Percentiles rank a stretch among this genome's conserved stretches.
Evolutionary conservation across 2,888 invertebrate genomes (phyloP).

Genomic region (Dascillus cervinus): DNA sequence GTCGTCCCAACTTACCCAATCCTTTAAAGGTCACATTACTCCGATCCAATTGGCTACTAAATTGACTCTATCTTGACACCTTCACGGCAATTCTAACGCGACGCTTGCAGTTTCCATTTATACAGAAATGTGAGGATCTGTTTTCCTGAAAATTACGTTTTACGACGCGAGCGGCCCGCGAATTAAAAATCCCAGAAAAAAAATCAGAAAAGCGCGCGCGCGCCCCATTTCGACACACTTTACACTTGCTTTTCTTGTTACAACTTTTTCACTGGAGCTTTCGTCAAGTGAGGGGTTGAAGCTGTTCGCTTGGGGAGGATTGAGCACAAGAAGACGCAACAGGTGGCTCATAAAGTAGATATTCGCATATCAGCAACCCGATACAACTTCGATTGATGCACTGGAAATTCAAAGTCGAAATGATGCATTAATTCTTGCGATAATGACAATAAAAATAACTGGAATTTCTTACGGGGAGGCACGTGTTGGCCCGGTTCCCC

Average conservation of each 20-base stretch:
- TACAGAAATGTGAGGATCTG: neutral
- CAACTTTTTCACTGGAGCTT: constrained; percentile 22
- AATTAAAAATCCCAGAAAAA: constrained; percentile 5
- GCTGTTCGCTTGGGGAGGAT: constrained; percentile 26
- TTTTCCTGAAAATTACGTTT: too few species aligned
- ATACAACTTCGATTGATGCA: constrained; percentile 40
- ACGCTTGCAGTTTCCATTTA: too few species aligned
- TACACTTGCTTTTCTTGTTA: constrained; percentile 23
- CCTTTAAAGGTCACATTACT: constrained; percentile 43
- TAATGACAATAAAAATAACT: too few species aligned
- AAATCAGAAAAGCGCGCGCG: constrained; percentile 8
- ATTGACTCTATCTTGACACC: constrained; percentile 44
- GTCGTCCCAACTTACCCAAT: constrained; percentile 40
- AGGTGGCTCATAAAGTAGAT: constrained; percentile 49
- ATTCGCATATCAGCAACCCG: constrained; percentile 45
- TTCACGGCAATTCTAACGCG: constrained; percentile 34
- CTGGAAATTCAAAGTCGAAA: too few species aligned
- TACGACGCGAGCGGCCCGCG: neutral
- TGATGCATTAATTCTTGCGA: too few species aligned
- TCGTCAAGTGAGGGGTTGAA: constrained; percentile 30
- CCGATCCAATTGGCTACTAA: constrained; percentile 43
- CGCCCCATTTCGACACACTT: constrained; percentile 17
- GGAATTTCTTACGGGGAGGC: too few species aligned
- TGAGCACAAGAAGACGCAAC: constrained; percentile 33
- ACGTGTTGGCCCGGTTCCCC: too few species aligned